phyloP scores from a whole-genome alignment of 2,888 invertebrate species.

The Adela reaumurella region DNA sequence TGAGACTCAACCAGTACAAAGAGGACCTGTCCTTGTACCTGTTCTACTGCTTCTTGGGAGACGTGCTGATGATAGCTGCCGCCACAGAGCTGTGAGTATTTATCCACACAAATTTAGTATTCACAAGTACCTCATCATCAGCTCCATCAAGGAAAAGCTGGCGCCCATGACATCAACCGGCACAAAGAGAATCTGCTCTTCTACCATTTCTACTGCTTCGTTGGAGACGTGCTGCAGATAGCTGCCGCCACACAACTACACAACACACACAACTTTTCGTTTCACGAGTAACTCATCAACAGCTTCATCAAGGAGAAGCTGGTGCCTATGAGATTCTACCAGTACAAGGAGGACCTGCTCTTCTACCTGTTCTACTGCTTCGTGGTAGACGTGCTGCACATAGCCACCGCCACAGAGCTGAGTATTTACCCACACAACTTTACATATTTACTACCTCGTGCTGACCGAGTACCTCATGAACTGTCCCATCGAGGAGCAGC shows the following conservation, averaged over 20 bases:
- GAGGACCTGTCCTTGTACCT: conserved; percentile 99
- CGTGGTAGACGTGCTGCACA: conserved; percentile 95
- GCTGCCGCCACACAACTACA: conserved; percentile 96
- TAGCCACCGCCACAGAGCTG: conserved; percentile 95
- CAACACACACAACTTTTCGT: conserved; percentile 97
- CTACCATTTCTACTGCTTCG: conserved; percentile 99
- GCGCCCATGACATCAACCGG: conserved; percentile 93
- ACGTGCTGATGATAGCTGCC: conserved; percentile 95
- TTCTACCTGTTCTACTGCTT: conserved; percentile 99
- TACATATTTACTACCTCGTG: too few relatives aligned
- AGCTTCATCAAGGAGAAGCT: conserved; percentile 92
- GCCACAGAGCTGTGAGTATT: conserved; percentile 90
- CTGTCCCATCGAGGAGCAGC: conserved; percentile 90
- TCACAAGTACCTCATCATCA: conserved; percentile 98
- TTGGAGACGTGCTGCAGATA: conserved; percentile 96
- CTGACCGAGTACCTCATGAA: conserved; percentile 99
- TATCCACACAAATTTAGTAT: too few relatives aligned
- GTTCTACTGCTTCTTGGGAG: conserved; percentile 98
- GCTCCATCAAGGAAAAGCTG: conserved; percentile 91
- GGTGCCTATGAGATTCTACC: conserved; percentile 91
- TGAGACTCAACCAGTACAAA: conserved; percentile 95
- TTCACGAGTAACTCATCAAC: conserved; percentile 98
- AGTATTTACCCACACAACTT: conserved; percentile 38
- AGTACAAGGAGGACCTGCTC: conserved; percentile 97
- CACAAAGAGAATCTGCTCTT: conserved; percentile 99